Base-by-base conservation (phyloP, 2,797 vertebrate species). In the Etheostoma perlongum region DNA sequence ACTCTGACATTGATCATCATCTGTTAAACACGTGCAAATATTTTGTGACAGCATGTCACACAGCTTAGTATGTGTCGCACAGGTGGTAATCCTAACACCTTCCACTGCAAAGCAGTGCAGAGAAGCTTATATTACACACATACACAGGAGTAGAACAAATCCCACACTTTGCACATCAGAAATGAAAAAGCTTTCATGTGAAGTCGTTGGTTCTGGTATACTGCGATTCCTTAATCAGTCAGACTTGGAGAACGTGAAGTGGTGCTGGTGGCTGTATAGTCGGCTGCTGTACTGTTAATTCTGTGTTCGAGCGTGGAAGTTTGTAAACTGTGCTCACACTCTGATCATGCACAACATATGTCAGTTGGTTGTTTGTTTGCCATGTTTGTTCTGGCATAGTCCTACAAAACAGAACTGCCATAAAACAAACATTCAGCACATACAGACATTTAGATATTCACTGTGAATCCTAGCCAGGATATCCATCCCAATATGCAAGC, bases 81-180 rank as follows among this genome's bases (percentile, higher is more conserved):
- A 94, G 91, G 90, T 94, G 89, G 86, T 93, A 93, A 92, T 92
- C 91, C 90, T 80, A 72, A 88, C 87, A 86, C 82, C 81, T 82
- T 85, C 62, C 69, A 72, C 64, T 30, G 72, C 85, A 82, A 52
- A 80, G 74, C 75, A 68, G 42, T 52, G 13, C 72, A 2, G 49
- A 91, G 86, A 47, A 80, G 90, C 86, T 91, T 91, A 88, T 79
- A 74, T 85, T 79, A 71, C 74, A 71, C 67, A 53, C 79, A 66
- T 19, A 68, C 74, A 48, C 63, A 53, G 30, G 64, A 74, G 74
- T 67, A 11, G 46, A 83, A 78, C 66, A 81, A 84, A 86, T 75
- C 67, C 48, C 77, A 67, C 81, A 76, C 68, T 64, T 74, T 67
- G 49, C 75, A 58, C 55, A 6, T 67, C 60, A 80, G 64, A 79